Evolutionary conservation across 1,140 invertebrate genomes (phyloP).

Genomic region (Drosophila grimshawi): DNA sequence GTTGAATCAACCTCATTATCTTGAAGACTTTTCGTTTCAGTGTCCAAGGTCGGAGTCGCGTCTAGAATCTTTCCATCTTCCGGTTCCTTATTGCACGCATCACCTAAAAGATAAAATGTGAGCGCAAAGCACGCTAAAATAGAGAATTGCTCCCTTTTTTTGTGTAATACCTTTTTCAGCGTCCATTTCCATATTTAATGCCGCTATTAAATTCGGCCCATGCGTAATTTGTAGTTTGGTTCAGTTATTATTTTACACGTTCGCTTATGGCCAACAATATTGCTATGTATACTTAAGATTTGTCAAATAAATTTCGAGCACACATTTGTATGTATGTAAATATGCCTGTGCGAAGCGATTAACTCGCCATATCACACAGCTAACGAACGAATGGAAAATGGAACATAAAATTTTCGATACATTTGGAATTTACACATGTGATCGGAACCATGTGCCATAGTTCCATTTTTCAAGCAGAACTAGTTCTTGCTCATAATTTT

Average conservation of each 20-base stretch:
- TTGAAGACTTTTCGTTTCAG: slow-evolving; percentile 26
- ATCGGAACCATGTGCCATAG: neutral
- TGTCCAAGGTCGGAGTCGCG: neutral
- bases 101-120: slow-evolving; percentile 30
- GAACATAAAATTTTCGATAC: slow-evolving; percentile 32
- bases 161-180: slow-evolving; percentile 36
- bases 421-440: slow-evolving; percentile 12
- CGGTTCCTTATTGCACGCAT: slow-evolving; percentile 9
- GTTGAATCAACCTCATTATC: slow-evolving; percentile 46
- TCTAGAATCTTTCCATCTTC: slow-evolving; percentile 13
- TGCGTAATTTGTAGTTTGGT: slow-evolving; percentile 1
- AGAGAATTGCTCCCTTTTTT: neutral
- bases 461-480: slow-evolving; percentile 4
- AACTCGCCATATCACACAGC: slow-evolving; percentile 1
- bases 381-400: slow-evolving; percentile 28
- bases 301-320: slow-evolving; percentile 29
- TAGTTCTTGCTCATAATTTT: neutral
- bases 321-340: slow-evolving; percentile 6
- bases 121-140: slow-evolving; percentile 34
- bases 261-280: neutral
- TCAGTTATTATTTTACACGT: neutral
- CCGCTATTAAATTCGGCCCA: neutral
- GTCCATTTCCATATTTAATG: slow-evolving; percentile 29
- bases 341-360: slow-evolving; percentile 18
- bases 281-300: slow-evolving; percentile 11